Conservation (phyloP, 2,888 invertebrate species). For the Dryomyza anilis region DNA sequence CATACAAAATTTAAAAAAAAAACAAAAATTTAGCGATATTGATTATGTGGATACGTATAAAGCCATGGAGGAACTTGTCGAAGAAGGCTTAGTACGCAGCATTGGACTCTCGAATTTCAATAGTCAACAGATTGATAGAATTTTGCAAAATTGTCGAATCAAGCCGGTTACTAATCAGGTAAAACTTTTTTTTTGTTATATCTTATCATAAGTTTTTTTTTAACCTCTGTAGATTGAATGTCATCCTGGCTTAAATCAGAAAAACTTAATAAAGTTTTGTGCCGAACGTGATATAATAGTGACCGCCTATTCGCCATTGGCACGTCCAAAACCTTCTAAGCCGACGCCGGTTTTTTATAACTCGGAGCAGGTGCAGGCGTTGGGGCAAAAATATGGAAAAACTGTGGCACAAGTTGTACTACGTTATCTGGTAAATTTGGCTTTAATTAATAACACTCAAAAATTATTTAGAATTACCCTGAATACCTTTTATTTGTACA, state of each 20-base stretch:
- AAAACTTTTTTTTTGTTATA: not conserved
- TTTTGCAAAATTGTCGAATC: conserved; percentile 69
- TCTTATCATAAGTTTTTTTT: not conserved
- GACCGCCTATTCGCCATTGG: conserved; percentile 76
- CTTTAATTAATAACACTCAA: no score
- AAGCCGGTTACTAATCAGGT: conserved; percentile 70
- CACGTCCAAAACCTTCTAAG: conserved; percentile 63
- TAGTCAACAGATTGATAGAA: conserved; percentile 71
- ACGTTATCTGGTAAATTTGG: conserved; percentile 72
- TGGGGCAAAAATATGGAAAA: conserved; percentile 68
- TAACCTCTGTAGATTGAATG: conserved; percentile 45
- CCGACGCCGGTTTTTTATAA: conserved; percentile 60
- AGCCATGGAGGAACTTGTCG: conserved; percentile 75
- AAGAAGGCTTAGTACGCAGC: conserved; percentile 71
- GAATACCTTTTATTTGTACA: no score
- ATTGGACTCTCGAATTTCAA: conserved; percentile 90
- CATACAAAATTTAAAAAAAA: not conserved
- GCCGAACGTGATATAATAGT: conserved; percentile 67
- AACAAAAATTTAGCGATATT: conserved; percentile 61
- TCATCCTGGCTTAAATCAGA: conserved; percentile 73
- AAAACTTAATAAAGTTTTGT: conserved; percentile 73
- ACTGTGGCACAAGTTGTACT: conserved; percentile 69
- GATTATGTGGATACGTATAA: conserved; percentile 79
- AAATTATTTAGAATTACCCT: no score
- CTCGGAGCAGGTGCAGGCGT: conserved; percentile 62